Percentiles rank a stretch among this genome's conserved stretches.
phyloP scores from a whole-genome alignment of 2,113 vertebrate species.

The Cacatua alba region DNA sequence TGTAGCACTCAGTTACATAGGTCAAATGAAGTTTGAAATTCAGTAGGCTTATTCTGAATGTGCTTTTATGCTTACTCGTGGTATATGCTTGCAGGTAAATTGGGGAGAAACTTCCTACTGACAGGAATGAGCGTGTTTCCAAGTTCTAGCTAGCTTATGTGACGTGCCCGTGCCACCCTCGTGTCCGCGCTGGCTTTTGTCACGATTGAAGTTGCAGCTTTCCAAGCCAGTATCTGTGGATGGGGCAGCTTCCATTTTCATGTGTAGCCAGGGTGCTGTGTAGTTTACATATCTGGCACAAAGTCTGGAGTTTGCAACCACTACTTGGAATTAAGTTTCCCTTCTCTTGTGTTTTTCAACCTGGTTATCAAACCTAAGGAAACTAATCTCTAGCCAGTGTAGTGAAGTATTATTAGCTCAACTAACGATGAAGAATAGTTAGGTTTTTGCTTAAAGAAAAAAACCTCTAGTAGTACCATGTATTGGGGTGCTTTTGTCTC shows the following conservation, averaged over 20 bases:
- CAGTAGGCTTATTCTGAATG: not conserved
- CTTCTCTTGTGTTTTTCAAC: not conserved
- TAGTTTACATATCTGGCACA: not conserved
- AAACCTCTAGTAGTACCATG: not conserved
- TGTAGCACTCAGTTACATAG: not conserved
- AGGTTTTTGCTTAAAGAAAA: not conserved
- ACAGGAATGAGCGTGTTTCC: not conserved
- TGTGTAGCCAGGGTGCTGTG: not conserved
- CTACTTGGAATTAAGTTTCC: not conserved
- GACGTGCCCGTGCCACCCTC: not conserved
- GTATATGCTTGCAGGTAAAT: not conserved
- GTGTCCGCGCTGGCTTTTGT: not conserved
- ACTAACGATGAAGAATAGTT: not conserved
- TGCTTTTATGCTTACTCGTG: not conserved
- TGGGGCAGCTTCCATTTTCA: rapidly evolving
- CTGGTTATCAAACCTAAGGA: not conserved
- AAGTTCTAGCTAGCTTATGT: not conserved
- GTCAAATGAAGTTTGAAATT: not conserved
- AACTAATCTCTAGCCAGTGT: not conserved
- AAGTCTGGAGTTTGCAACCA: not conserved
- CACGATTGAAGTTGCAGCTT: not conserved
- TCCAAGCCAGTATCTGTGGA: not conserved
- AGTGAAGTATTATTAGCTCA: not conserved
- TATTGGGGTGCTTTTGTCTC: not conserved
- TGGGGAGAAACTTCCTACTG: not conserved